A percentile compares a stretch with the other conserved stretches of the same genome.
These are phyloP conservation scores for Colistium nudipinnis DNA, from an alignment of 2,113 vertebrate species.

Conservation along the genomic window DNA sequence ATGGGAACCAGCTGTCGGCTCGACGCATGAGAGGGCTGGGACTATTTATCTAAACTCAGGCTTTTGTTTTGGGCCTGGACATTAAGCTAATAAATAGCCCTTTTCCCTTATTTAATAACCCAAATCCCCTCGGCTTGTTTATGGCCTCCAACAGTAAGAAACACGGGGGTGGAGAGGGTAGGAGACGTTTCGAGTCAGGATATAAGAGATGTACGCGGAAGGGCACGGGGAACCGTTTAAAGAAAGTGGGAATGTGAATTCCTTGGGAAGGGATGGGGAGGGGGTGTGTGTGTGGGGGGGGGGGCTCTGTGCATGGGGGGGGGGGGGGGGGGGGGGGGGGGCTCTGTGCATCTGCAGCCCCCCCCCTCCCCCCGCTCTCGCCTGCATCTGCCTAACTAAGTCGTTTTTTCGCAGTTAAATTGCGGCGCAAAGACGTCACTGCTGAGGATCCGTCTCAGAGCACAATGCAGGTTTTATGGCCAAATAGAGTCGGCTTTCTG, in stretches of 20 bases:
- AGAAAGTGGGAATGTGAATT: conserved; percentile 46
- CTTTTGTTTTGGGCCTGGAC: conserved; percentile 34
- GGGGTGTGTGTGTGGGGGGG: conserved; percentile 16
- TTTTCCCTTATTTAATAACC: conserved; percentile 28
- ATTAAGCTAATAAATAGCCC: conserved; percentile 35
- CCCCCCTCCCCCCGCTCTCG: conserved; percentile 36
- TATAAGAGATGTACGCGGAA: conserved; percentile 17
- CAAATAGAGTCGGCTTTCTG: conserved; percentile 62
- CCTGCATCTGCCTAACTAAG: conserved; percentile 78
- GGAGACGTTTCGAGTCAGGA: too few relatives aligned
- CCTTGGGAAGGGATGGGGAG: conserved; percentile 10
- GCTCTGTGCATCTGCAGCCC: conserved; percentile 38
- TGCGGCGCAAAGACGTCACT: conserved; percentile 75
- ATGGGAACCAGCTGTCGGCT: conserved; percentile 73
- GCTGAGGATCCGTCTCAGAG: conserved; percentile 52
- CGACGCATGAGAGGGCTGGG: conserved; percentile 16
- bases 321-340: conserved; percentile 21
- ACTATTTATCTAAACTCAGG: conserved; percentile 28
- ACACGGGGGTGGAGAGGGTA: neutral
- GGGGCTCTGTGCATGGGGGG: conserved; percentile 24
- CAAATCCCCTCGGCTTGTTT: conserved; percentile 16
- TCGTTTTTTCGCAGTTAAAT: conserved; percentile 66
- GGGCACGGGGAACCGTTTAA: conserved; percentile 36
- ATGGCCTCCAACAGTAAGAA: conserved; percentile 20
- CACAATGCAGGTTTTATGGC: conserved; percentile 75